Conservation (phyloP, 2,888 invertebrate species). For the Meliscaeva auricollis region DNA sequence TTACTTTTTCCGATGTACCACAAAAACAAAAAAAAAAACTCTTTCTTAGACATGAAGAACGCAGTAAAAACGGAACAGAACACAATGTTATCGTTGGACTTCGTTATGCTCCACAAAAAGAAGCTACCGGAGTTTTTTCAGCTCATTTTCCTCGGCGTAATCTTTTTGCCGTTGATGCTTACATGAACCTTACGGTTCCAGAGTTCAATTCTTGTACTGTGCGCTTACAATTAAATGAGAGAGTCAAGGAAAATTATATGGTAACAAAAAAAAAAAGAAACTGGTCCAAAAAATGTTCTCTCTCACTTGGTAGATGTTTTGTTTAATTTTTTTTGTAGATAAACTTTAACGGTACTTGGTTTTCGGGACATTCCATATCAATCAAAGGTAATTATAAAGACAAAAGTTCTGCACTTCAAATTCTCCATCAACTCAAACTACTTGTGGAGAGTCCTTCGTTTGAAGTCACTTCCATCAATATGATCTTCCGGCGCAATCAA, state of each 20-base stretch:
- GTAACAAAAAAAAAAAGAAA: constrained; percentile 85
- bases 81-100: constrained; percentile 85
- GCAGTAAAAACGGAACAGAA: constrained; percentile 85
- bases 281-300: no score
- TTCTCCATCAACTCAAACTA: constrained; percentile 89
- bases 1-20: constrained; percentile 2
- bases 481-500: constrained; percentile 89
- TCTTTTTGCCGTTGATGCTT: constrained; percentile 88
- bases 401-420: constrained; percentile 88
- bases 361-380: constrained; percentile 88
- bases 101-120: constrained; percentile 87
- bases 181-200: constrained; percentile 90
- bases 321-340: constrained; percentile 84
- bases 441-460: constrained; percentile 90
- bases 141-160: constrained; percentile 88
- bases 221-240: constrained; percentile 88
- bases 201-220: constrained; percentile 89
- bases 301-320: not conserved
- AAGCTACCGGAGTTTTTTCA: constrained; percentile 86
- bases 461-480: constrained; percentile 88
- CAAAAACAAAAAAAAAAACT: not conserved
- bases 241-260: constrained; percentile 88
- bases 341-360: constrained; percentile 91
- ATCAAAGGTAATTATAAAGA: constrained; percentile 91
- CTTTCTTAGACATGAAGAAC: constrained; percentile 81